A percentile compares a stretch with the other conserved stretches of the same genome.
Conservation (phyloP, 2,797 vertebrate genomes). For the Spea hammondii region DNA sequence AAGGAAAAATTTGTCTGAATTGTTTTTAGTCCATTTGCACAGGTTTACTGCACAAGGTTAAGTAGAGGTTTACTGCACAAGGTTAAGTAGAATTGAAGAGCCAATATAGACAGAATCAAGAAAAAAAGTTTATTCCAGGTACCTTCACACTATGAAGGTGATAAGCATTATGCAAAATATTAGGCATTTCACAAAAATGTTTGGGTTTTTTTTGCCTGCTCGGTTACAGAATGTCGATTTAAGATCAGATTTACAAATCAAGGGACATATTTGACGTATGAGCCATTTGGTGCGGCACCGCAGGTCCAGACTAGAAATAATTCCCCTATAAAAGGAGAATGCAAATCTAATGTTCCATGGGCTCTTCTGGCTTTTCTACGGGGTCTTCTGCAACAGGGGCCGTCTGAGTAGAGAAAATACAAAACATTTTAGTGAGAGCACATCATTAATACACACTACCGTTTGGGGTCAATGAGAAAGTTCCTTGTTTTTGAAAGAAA, state of each 20-base stretch:
- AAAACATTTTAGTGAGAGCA: background rate
- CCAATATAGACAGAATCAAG: background rate
- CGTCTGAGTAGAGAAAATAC: constrained; percentile 60
- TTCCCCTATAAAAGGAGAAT: background rate
- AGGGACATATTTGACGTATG: too few relatives aligned
- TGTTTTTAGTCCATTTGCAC: too few relatives aligned
- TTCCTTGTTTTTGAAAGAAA: too few relatives aligned
- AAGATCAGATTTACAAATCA: background rate
- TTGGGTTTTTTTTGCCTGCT: background rate
- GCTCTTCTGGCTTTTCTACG: constrained; percentile 79
- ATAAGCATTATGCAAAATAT: background rate
- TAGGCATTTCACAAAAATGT: background rate
- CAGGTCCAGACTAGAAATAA: too few relatives aligned
- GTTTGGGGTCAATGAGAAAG: too few relatives aligned
- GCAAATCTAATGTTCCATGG: constrained; percentile 85
- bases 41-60: too few relatives aligned
- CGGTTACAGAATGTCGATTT: background rate
- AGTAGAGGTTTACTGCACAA: too few relatives aligned
- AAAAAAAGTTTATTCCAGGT: background rate
- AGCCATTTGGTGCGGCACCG: too few relatives aligned
- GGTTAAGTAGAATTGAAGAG: too few relatives aligned
- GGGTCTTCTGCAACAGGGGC: constrained; percentile 80
- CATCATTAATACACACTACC: background rate
- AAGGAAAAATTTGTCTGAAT: too few relatives aligned
- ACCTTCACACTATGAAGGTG: background rate